A percentile compares a stretch with the other conserved stretches of the same genome.
Evolutionary conservation across 2,113 vertebrate genomes (phyloP).

Genomic region (Gavia stellata): DNA sequence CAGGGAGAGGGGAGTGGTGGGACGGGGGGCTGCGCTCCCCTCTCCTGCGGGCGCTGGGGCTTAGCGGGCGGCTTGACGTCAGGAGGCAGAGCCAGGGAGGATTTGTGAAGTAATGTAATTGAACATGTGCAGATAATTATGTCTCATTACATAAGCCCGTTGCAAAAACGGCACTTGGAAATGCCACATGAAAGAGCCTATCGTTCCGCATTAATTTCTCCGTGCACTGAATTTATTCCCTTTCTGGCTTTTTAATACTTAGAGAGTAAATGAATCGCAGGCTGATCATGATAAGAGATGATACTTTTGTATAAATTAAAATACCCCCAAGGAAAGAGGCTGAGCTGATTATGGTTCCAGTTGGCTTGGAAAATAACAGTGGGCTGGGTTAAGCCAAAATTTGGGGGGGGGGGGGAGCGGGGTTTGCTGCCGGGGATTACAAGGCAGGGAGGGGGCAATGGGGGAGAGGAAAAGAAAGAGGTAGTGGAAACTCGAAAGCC

Average conservation of each 20-base stretch:
- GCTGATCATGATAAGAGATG: slow-evolving; percentile 41
- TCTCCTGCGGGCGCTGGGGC: not conserved
- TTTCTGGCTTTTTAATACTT: slow-evolving; percentile 66
- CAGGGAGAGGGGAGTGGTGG: not conserved
- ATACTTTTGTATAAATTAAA: slow-evolving; percentile 62
- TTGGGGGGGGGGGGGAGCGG: not conserved
- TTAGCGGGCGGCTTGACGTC: slow-evolving; percentile 43
- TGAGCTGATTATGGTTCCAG: not conserved
- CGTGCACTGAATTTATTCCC: slow-evolving; percentile 55
- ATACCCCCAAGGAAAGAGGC: slow-evolving; percentile 48
- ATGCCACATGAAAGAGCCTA: slow-evolving; percentile 69
- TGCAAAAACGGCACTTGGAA: slow-evolving; percentile 55
- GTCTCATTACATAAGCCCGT: slow-evolving; percentile 67
- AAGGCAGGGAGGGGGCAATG: not conserved
- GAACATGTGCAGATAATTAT: slow-evolving; percentile 74
- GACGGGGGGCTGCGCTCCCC: not conserved
- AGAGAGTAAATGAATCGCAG: slow-evolving; percentile 57
- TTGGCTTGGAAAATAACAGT: slow-evolving; percentile 32
- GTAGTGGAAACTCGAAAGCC: not conserved
- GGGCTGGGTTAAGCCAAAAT: not conserved
- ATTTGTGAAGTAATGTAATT: slow-evolving; percentile 67
- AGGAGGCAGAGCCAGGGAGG: slow-evolving; percentile 56
- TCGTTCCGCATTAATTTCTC: slow-evolving; percentile 60
- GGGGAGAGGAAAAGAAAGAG: not conserved
- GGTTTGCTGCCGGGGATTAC: not conserved